Percentiles rank a stretch among this genome's conserved stretches.
phyloP scores from a whole-genome alignment of 2,113 vertebrate species.

The Sarotherodon lohbergeri region DNA sequence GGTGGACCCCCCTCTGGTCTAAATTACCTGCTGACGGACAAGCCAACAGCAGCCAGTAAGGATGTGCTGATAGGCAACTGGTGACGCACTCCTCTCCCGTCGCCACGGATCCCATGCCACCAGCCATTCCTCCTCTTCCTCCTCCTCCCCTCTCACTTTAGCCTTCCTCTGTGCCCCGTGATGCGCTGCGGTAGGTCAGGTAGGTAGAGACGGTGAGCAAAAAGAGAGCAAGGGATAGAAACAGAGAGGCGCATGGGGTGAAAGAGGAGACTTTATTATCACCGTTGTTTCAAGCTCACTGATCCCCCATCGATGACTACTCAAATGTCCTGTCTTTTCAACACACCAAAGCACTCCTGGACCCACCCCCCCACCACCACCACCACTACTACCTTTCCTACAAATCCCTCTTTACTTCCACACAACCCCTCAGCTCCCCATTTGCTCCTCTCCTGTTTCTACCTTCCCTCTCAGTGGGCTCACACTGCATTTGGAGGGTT shows the following conservation, averaged over 20 bases:
- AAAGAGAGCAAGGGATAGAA: slow-evolving; percentile 5
- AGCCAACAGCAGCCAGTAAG: slow-evolving; percentile 27
- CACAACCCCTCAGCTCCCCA: slow-evolving; percentile 31
- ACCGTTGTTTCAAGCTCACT: slow-evolving; percentile 60
- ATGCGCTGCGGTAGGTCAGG: slow-evolving; percentile 74
- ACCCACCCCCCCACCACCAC: not conserved
- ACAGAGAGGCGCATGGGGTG: slow-evolving; percentile 47
- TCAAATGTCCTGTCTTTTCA: slow-evolving; percentile 78
- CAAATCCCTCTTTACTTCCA: slow-evolving; percentile 41
- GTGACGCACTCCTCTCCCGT: not conserved
- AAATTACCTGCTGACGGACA: slow-evolving; percentile 66
- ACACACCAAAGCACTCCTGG: slow-evolving; percentile 57
- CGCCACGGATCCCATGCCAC: not conserved
- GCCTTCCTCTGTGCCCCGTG: slow-evolving; percentile 14
- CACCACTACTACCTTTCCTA: not conserved
- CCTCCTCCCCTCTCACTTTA: not conserved
- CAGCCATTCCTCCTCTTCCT: not conserved
- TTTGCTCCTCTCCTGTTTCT: slow-evolving; percentile 60
- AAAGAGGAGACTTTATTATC: slow-evolving; percentile 69
- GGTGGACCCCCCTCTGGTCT: slow-evolving; percentile 2
- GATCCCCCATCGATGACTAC: slow-evolving; percentile 54
- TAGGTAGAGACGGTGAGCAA: slow-evolving; percentile 18
- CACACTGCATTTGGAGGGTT: slow-evolving; percentile 42
- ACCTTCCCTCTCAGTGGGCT: slow-evolving; percentile 50
- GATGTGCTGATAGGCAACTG: slow-evolving; percentile 33